A percentile compares a stretch with the other conserved stretches of the same genome.
phyloP scores from a whole-genome alignment of 2,797 vertebrate species.

The Thaleichthys pacificus region DNA sequence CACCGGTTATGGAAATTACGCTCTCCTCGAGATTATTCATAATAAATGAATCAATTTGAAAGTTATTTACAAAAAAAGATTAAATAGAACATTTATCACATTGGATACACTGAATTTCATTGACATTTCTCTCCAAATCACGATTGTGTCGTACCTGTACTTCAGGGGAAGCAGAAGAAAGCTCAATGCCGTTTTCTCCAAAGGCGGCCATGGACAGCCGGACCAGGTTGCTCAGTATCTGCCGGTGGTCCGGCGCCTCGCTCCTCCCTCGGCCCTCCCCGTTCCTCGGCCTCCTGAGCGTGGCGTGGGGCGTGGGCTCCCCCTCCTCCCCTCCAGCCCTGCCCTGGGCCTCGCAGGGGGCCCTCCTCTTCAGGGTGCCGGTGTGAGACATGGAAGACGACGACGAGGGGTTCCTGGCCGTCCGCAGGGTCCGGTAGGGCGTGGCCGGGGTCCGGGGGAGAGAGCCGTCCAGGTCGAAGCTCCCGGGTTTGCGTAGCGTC shows the following conservation, averaged over 20 bases:
- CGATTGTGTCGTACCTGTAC: constrained; percentile 82
- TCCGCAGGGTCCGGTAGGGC: constrained; percentile 62
- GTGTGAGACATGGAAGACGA: constrained; percentile 32
- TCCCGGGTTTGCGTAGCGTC: constrained; percentile 71
- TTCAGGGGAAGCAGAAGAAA: constrained; percentile 85
- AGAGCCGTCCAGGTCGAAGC: constrained; percentile 65
- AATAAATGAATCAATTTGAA: background rate
- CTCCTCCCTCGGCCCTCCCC: constrained; percentile 48
- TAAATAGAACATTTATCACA: background rate
- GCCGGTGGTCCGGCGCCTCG: constrained; percentile 73
- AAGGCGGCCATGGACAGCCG: constrained; percentile 92
- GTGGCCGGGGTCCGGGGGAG: constrained; percentile 56
- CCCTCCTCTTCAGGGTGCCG: constrained; percentile 55
- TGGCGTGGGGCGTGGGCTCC: constrained; percentile 49
- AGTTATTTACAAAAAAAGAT: background rate
- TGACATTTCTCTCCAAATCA: background rate
- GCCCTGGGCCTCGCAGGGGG: constrained; percentile 51
- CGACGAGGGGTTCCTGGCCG: constrained; percentile 67
- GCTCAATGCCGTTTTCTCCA: constrained; percentile 82
- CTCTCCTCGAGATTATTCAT: too few relatives aligned
- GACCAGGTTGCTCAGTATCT: constrained; percentile 88
- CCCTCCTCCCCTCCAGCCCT: constrained; percentile 26
- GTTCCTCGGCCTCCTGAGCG: constrained; percentile 72
- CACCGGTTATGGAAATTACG: constrained; percentile 16
- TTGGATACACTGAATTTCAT: background rate